Base-by-base conservation (phyloP, 2,888 invertebrate species). In the Agonopterix subpropinquella region DNA sequence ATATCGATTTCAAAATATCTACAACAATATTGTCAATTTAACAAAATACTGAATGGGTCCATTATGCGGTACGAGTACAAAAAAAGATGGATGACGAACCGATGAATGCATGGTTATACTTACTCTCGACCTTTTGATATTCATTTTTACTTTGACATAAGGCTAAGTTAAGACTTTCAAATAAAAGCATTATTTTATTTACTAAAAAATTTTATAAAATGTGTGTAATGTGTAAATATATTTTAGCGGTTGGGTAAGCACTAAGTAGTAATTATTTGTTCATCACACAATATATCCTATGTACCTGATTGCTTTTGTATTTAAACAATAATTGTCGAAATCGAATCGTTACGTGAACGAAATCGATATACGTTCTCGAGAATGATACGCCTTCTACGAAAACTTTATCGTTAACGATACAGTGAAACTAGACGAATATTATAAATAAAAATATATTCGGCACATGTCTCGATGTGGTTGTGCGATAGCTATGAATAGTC, bases 401-500 rank as follows among this genome's bases (percentile, higher is more conserved):
- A 28, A 28, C 28, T 7, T 28, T 28, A 28, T 28, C 28, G 28
- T 28, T 28, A 4, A 18, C 18, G 4, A 18, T 7, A 28, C 7
- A 41, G 10, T 41, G 11, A 41, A 28, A 7, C 28, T 7, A 28
- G 28, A 28, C 28, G 28, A 28, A 28, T 28, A 28, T 7, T 28
- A 28, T 41, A 10, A 41, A 10, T 41, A 28, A 28, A 28, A 28
- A 28, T 28, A 28, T 28, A 28, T 28, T 28, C 28, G 28, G 28
- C 28, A 45, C 28, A 9, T 18, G 10, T 36, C 41, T 15, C 45
- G 37, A 44, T 41, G 45, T 11, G 11, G 35, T 45, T 9, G 63
- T 61, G 60, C 58, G 60, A 76, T 72, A 69, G 73, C 70, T 64
- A 69, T 78, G 77, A 81, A 81, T 83, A 77, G 72, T 72, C 69